phyloP scores from a whole-genome alignment of 1,140 invertebrate genomes.

The Zaprionus capensis region DNA sequence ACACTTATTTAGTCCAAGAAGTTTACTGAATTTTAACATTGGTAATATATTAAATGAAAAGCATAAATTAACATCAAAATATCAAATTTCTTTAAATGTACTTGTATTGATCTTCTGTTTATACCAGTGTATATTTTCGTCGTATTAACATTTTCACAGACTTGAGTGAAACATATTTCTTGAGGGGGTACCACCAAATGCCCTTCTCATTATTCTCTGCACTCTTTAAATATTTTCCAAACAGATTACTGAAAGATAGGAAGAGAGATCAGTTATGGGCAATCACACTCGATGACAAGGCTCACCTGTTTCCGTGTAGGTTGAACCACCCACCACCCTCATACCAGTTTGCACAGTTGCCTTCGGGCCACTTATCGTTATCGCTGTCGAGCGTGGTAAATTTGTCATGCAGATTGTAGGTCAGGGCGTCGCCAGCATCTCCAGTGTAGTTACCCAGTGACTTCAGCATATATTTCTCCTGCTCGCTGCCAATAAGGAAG shows the following conservation, averaged over 20 bases:
- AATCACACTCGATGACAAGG: not conserved
- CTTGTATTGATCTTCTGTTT: too few species aligned
- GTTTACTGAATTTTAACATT: too few species aligned
- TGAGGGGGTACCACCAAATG: conserved; percentile 39
- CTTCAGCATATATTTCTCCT: conserved; percentile 87
- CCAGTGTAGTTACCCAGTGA: conserved; percentile 87
- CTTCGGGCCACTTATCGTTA: conserved; percentile 87
- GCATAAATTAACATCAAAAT: too few species aligned
- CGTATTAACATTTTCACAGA: conserved; percentile 31
- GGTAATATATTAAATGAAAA: too few species aligned
- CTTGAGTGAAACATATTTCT: conserved; percentile 19
- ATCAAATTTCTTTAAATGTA: too few species aligned
- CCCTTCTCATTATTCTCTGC: conserved; percentile 10
- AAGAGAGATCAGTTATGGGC: not conserved
- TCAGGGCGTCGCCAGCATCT: conserved; percentile 88
- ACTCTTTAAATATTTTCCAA: conserved; percentile 29
- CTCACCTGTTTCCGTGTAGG: conserved; percentile 55
- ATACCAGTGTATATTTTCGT: conserved; percentile 27
- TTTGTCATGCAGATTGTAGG: conserved; percentile 88
- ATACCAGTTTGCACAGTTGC: conserved; percentile 88
- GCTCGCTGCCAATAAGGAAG: conserved; percentile 87
- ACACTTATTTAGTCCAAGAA: too few species aligned
- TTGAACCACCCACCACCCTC: conserved; percentile 88
- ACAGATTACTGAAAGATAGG: conserved; percentile 47
- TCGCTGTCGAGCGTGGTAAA: conserved; percentile 90